Evolutionary conservation across 2,888 invertebrate genomes (phyloP).

Genomic region (Lissocephala sabroskyi): DNA sequence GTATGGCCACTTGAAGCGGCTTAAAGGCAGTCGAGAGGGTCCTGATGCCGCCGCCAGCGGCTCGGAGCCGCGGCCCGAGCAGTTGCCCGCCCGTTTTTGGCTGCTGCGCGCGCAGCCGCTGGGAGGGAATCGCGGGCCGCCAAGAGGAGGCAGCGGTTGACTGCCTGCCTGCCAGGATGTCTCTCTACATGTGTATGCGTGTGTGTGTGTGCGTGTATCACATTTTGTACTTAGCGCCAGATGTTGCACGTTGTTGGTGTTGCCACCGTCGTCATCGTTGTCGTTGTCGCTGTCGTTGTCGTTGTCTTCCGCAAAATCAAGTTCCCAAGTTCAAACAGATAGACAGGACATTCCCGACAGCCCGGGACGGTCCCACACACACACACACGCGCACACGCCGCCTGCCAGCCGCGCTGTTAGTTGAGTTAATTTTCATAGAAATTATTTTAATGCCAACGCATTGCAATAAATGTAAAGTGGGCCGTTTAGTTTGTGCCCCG

Average conservation of each 20-base stretch:
- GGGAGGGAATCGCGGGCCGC: slow-evolving; percentile 46
- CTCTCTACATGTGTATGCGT: slow-evolving; percentile 13
- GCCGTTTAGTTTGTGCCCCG: not conserved
- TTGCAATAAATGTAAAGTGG: slow-evolving; percentile 33
- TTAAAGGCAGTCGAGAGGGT: slow-evolving; percentile 31
- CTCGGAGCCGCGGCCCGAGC: too few relatives aligned
- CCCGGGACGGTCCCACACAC: slow-evolving; percentile 15
- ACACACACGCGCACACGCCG: slow-evolving; percentile 10
- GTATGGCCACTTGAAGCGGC: slow-evolving; percentile 32
- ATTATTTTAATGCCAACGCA: slow-evolving; percentile 43
- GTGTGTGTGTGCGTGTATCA: slow-evolving; percentile 50
- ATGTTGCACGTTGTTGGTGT: slow-evolving; percentile 42
- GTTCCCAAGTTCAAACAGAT: slow-evolving; percentile 60
- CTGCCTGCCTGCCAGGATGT: slow-evolving; percentile 6
- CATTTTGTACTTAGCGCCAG: slow-evolving; percentile 64
- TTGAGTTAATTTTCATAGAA: slow-evolving; percentile 45
- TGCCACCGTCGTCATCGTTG: slow-evolving; percentile 17
- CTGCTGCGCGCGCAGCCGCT: slow-evolving; percentile 54
- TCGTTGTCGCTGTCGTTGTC: slow-evolving; percentile 13
- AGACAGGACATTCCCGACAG: slow-evolving; percentile 25
- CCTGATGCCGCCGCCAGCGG: too few relatives aligned
- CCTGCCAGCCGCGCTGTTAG: slow-evolving; percentile 5
- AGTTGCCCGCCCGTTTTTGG: slow-evolving; percentile 1
- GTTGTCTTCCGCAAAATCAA: slow-evolving; percentile 52
- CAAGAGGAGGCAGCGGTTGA: not conserved